Conservation (phyloP, 2,797 vertebrate genomes). For the Tadarida brasiliensis region DNA sequence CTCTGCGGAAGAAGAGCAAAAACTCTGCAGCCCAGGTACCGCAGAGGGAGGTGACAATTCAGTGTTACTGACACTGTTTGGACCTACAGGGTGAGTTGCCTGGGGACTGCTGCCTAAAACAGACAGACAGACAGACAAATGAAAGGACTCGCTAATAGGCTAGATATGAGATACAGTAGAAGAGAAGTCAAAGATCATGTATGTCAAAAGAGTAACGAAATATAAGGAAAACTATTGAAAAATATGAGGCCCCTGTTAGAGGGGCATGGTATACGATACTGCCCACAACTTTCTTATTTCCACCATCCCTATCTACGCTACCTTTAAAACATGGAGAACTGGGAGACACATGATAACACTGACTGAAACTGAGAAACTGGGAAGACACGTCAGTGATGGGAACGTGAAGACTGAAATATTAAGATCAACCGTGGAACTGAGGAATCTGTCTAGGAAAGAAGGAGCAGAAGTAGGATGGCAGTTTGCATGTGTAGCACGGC, state of each 20-base stretch:
- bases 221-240: background rate
- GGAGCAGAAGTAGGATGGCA: background rate
- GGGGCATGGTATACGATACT: background rate
- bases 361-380: background rate
- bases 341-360: background rate
- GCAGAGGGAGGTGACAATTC: background rate
- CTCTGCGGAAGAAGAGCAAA: constrained; percentile 5
- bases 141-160: background rate
- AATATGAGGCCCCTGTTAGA: background rate
- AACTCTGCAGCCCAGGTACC: background rate
- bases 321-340: background rate
- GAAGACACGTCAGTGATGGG: background rate
- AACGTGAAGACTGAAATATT: background rate
- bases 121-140: background rate
- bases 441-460: background rate
- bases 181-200: background rate
- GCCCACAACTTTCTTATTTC: background rate
- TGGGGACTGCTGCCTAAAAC: background rate
- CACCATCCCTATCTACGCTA: background rate
- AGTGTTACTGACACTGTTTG: background rate
- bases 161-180: background rate
- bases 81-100: background rate
- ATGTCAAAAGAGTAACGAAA: background rate
- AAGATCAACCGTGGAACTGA: background rate
- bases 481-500: too few relatives aligned